Conservation (phyloP, 1,140 invertebrate genomes). For the Drosophila lini region DNA sequence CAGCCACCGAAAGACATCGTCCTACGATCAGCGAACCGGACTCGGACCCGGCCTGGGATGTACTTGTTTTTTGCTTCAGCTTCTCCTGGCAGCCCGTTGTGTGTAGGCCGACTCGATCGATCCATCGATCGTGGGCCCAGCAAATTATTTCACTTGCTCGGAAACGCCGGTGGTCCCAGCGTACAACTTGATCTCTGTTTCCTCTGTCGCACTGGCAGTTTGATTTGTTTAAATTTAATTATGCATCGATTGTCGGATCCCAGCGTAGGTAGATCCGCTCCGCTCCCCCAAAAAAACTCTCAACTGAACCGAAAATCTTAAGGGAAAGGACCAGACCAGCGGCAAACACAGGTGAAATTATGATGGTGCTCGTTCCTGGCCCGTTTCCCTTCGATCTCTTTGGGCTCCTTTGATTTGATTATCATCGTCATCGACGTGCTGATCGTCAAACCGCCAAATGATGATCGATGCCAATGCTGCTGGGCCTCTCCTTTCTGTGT, state of each 20-base stretch:
- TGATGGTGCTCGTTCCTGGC: constrained; percentile 47
- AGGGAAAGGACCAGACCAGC: constrained; percentile 9
- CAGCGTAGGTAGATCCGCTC: constrained; percentile 56
- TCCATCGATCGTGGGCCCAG: constrained; percentile 46
- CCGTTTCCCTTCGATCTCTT: constrained; percentile 34
- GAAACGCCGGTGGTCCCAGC: constrained; percentile 69
- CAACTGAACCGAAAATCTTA: constrained; percentile 8
- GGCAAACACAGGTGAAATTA: constrained; percentile 61
- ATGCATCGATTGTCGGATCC: constrained; percentile 71
- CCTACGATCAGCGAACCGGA: constrained; percentile 30
- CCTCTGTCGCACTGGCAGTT: constrained; percentile 74
- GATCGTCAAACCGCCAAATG: constrained; percentile 74
- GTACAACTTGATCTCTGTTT: constrained; percentile 83
- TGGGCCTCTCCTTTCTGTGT: constrained; percentile 4
- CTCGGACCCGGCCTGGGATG: constrained; percentile 4
- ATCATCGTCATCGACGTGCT: constrained; percentile 68
- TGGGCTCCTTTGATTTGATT: constrained; percentile 71
- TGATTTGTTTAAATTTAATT: constrained; percentile 84
- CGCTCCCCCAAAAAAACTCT: background rate
- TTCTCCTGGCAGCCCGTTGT: constrained; percentile 35
- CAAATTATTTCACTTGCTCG: constrained; percentile 78
- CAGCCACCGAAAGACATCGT: constrained; percentile 46
- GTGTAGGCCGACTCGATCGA: constrained; percentile 58
- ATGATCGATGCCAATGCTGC: constrained; percentile 70
- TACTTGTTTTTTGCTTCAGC: constrained; percentile 56